A percentile compares a stretch with the other conserved stretches of the same genome.
Evolutionary conservation across 2,113 vertebrate species (phyloP).

Genomic region (Chaetorhynchus papuensis): DNA sequence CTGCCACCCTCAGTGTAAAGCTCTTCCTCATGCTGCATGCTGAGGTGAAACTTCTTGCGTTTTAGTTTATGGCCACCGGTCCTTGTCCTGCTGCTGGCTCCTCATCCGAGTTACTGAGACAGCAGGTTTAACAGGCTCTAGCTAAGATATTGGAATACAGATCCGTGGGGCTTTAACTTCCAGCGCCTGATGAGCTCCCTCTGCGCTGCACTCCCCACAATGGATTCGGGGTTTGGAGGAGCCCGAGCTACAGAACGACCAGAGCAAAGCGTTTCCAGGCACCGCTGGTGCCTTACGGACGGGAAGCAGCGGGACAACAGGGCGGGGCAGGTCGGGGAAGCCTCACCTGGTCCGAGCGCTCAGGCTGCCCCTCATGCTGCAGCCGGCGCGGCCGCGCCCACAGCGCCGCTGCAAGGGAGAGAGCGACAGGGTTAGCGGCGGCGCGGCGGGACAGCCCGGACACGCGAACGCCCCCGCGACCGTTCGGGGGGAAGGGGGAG

Average conservation of each 20-base stretch:
- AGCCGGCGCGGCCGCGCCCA: background rate
- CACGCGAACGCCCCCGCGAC: rapidly evolving
- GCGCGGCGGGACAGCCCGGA: rapidly evolving
- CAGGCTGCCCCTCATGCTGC: background rate
- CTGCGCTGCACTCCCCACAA: rapidly evolving
- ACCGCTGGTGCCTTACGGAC: rapidly evolving
- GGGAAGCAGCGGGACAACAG: rapidly evolving
- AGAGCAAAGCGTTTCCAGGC: rapidly evolving
- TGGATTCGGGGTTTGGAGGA: rapidly evolving
- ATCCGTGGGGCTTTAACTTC: rapidly evolving
- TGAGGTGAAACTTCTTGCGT: background rate
- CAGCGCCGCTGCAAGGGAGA: background rate
- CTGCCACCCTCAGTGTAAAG: background rate
- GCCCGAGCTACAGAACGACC: rapidly evolving
- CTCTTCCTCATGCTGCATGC: rapidly evolving
- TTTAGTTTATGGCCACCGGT: background rate
- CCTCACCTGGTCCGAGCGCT: constrained; percentile 3
- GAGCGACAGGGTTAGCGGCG: background rate
- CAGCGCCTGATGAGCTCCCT: rapidly evolving
- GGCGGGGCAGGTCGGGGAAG: background rate
- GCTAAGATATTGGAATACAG: rapidly evolving
- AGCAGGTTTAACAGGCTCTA: background rate
- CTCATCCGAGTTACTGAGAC: rapidly evolving
- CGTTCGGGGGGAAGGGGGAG: rapidly evolving
- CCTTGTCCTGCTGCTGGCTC: too few species aligned